A percentile compares a stretch with the other conserved stretches of the same genome.
Conservation (phyloP, 2,113 vertebrate species). For the Odocoileus virginianus region DNA sequence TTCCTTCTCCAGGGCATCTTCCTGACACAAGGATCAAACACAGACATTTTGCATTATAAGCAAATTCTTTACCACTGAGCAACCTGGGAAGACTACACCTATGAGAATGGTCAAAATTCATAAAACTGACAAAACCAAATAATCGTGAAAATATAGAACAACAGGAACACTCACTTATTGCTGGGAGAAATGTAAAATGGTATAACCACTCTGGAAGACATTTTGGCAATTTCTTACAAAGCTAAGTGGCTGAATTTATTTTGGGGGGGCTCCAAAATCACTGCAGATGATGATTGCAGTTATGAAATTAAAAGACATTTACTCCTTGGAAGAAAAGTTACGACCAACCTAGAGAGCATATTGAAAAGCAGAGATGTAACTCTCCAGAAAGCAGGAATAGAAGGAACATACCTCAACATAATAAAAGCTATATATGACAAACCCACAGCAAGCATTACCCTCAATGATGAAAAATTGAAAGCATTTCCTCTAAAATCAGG, state of each 20-base stretch:
- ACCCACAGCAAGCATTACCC: no score
- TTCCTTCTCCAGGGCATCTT: background rate
- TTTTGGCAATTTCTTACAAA: background rate
- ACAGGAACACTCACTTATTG: background rate
- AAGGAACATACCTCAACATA: no score
- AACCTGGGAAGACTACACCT: background rate
- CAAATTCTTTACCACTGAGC: background rate
- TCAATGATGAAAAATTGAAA: no score
- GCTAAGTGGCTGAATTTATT: background rate
- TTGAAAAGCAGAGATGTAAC: background rate
- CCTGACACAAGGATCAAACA: background rate
- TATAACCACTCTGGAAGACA: background rate
- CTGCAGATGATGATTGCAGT: background rate
- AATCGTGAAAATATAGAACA: background rate
- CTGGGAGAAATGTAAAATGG: background rate
- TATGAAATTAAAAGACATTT: background rate
- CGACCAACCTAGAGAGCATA: background rate
- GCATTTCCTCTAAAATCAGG: no score
- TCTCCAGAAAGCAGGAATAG: no score
- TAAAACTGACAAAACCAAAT: background rate
- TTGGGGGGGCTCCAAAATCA: background rate
- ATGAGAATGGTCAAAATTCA: background rate
- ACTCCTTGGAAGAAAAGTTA: background rate
- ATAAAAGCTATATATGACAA: no score
- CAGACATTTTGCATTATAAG: background rate